Percentiles rank a stretch among this genome's conserved stretches.
phyloP scores from a whole-genome alignment of 2,113 vertebrate species.

The Pimephales promelas region DNA sequence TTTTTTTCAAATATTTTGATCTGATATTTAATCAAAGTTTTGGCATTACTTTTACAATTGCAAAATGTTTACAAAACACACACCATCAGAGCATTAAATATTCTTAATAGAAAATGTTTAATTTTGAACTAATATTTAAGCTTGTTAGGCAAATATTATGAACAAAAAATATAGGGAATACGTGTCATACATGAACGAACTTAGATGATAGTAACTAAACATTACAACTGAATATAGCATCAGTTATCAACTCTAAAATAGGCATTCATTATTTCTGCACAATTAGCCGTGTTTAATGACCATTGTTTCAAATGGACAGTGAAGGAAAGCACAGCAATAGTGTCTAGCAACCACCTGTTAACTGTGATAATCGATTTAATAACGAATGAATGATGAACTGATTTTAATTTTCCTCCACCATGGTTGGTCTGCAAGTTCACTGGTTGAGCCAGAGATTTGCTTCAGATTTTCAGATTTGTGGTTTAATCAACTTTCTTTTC shows the following conservation, averaged over 20 bases:
- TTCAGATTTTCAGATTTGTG: not conserved
- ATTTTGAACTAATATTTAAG: not conserved
- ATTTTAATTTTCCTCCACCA: not conserved
- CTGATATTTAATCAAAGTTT: not conserved
- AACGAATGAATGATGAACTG: slow-evolving; percentile 21
- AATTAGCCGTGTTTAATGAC: slow-evolving; percentile 35
- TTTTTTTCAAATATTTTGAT: not conserved
- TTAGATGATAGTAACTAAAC: not conserved
- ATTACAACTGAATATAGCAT: slow-evolving; percentile 22
- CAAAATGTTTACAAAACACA: not conserved
- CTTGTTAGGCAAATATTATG: not conserved
- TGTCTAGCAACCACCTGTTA: slow-evolving; percentile 6
- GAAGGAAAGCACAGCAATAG: slow-evolving; percentile 29
- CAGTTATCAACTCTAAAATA: not conserved
- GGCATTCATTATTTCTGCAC: slow-evolving; percentile 22
- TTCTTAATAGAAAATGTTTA: too few species aligned
- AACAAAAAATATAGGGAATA: not conserved
- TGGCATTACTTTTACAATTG: not conserved
- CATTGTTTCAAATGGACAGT: slow-evolving; percentile 13
- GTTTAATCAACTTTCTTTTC: not conserved
- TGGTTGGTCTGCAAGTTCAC: not conserved
- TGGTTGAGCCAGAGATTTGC: not conserved
- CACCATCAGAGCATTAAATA: too few species aligned
- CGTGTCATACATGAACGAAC: not conserved
- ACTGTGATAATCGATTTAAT: slow-evolving; percentile 32